A percentile compares a stretch with the other conserved stretches of the same genome.
Evolutionary conservation across 1,140 invertebrate species (phyloP).

Genomic region (Calliphora vicina): DNA sequence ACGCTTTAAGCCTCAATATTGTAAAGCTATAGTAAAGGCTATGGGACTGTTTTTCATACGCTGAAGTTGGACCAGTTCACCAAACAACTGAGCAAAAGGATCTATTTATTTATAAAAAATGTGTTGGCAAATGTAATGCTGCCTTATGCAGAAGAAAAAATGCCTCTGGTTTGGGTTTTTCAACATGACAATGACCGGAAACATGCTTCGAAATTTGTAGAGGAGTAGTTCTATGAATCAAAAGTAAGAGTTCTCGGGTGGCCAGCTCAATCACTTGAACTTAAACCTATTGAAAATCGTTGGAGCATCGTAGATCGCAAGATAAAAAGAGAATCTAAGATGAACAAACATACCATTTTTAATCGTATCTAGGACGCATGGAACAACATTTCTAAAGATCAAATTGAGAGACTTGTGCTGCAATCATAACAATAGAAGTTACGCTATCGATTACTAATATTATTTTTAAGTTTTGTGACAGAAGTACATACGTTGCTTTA

Average conservation of each 20-base stretch:
- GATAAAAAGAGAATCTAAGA: neutral
- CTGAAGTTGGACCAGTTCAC: neutral
- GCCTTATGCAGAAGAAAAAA: neutral
- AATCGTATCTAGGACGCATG: neutral
- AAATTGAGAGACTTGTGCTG: neutral
- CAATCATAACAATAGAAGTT: too few relatives aligned
- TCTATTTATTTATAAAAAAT: slow-evolving; percentile 11
- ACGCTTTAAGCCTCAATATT: neutral
- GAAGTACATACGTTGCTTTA: too few relatives aligned
- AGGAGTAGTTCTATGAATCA: neutral
- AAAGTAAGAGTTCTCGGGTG: neutral
- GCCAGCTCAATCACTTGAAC: neutral
- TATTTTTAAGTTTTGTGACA: too few relatives aligned
- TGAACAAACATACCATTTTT: neutral
- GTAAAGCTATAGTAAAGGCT: neutral
- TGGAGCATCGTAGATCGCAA: neutral
- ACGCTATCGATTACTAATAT: too few relatives aligned
- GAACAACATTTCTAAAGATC: neutral
- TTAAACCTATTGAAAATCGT: neutral
- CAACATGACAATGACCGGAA: neutral
- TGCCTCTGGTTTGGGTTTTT: neutral
- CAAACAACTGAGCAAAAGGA: neutral
- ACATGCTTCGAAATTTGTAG: neutral
- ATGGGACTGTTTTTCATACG: neutral
- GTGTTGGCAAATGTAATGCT: neutral